phyloP scores from a whole-genome alignment of 2,113 vertebrate species.

The Oncorhynchus keta region DNA sequence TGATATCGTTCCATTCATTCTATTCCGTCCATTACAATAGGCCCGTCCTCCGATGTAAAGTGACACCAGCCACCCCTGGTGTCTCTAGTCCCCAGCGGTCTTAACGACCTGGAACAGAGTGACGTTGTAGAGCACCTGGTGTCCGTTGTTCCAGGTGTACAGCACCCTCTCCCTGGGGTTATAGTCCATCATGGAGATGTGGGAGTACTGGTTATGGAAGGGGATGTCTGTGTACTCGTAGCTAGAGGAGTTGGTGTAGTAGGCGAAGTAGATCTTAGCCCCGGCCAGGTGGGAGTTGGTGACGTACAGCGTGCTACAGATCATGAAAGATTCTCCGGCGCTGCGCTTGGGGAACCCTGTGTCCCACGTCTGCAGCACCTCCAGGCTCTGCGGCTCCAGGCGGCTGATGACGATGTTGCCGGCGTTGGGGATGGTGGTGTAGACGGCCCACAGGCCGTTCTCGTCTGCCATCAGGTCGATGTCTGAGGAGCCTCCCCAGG shows the following conservation, averaged over 20 bases:
- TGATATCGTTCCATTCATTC: no score
- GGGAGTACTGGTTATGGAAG: conserved; percentile 97
- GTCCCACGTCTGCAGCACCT: conserved; percentile 89
- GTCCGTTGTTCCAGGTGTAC: conserved; percentile 98
- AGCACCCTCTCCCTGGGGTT: conserved; percentile 93
- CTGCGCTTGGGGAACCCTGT: conserved; percentile 94
- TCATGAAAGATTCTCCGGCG: conserved; percentile 94
- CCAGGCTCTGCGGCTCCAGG: conserved; percentile 86
- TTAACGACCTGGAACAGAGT: conserved; percentile 95
- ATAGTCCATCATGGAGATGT: conserved; percentile 99
- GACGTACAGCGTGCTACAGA: conserved; percentile 93
- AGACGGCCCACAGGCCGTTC: conserved; percentile 91
- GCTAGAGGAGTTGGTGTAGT: conserved; percentile 91
- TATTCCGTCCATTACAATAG: no score
- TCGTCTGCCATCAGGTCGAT: conserved; percentile 97
- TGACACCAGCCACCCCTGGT: no score
- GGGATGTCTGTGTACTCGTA: conserved; percentile 98
- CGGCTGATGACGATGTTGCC: conserved; percentile 95
- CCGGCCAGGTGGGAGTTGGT: conserved; percentile 96
- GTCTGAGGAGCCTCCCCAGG: conserved; percentile 94
- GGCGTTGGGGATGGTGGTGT: conserved; percentile 92
- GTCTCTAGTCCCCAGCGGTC: conserved; percentile 78
- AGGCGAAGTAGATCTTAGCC: conserved; percentile 96
- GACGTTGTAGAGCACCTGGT: conserved; percentile 97
- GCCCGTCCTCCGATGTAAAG: no score